phyloP scores from a whole-genome alignment of 2,888 invertebrate genomes.

The Camptogramma bilineatum region DNA sequence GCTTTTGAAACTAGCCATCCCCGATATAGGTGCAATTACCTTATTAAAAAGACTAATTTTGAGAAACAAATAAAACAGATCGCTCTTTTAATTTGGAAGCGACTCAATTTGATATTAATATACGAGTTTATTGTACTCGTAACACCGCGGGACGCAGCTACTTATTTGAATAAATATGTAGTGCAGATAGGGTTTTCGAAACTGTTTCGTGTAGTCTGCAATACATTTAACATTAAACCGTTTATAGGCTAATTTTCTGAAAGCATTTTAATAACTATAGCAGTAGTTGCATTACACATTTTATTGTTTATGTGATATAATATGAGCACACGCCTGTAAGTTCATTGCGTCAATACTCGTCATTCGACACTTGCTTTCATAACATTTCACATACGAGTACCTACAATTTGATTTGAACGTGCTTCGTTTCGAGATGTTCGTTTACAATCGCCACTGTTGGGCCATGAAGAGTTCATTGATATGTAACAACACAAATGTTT shows the following conservation, averaged over 20 bases:
- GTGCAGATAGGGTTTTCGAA: neutral
- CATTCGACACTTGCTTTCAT: conserved; percentile 43
- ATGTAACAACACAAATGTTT: too few relatives aligned
- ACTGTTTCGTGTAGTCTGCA: neutral
- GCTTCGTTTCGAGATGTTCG: conserved; percentile 14
- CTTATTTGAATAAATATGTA: neutral
- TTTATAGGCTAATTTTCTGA: conserved; percentile 3
- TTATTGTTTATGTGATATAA: conserved; percentile 30
- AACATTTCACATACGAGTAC: conserved; percentile 45
- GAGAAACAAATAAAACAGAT: too few relatives aligned
- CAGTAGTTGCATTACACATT: conserved; percentile 8
- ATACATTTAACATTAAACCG: neutral
- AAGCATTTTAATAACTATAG: conserved; percentile 8
- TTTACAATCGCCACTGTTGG: neutral
- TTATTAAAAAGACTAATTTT: too few relatives aligned
- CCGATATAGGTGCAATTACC: too few relatives aligned
- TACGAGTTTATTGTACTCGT: too few relatives aligned
- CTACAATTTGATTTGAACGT: conserved; percentile 38
- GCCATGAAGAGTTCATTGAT: neutral
- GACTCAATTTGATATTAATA: too few relatives aligned
- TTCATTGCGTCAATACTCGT: conserved; percentile 31
- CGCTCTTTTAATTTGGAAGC: neutral
- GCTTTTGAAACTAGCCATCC: too few relatives aligned
- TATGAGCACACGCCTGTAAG: conserved; percentile 22
- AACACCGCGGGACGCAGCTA: too few relatives aligned